phyloP scores from a whole-genome alignment of 2,888 invertebrate genomes.

The Quadriops clusia region DNA sequence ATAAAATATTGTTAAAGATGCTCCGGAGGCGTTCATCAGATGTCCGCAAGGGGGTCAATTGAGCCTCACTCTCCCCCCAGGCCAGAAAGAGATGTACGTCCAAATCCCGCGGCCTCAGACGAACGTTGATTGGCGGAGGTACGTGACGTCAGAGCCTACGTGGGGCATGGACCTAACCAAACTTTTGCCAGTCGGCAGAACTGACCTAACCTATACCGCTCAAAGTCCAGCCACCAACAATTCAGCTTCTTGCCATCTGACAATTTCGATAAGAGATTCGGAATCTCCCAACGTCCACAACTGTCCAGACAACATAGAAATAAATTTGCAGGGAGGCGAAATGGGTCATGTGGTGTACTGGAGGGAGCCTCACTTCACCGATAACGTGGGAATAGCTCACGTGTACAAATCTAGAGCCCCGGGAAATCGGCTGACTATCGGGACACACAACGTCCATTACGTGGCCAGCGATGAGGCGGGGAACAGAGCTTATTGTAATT shows the following conservation, averaged over 20 bases:
- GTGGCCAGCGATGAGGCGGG: constrained; percentile 52
- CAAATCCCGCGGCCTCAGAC: constrained; percentile 46
- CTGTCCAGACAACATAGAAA: constrained; percentile 52
- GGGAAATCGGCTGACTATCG: constrained; percentile 47
- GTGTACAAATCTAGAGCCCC: constrained; percentile 52
- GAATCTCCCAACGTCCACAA: constrained; percentile 43
- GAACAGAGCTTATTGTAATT: constrained; percentile 50
- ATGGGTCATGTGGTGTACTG: constrained; percentile 45
- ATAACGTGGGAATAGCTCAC: constrained; percentile 43
- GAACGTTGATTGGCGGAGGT: constrained; percentile 54
- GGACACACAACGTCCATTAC: constrained; percentile 50
- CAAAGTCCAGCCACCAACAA: constrained; percentile 43
- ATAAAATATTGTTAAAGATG: constrained; percentile 27
- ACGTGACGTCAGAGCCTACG: constrained; percentile 45
- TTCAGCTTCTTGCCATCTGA: constrained; percentile 46
- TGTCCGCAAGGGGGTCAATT: constrained; percentile 47
- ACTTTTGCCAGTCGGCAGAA: constrained; percentile 45
- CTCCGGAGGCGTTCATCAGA: constrained; percentile 45
- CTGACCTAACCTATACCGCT: constrained; percentile 48
- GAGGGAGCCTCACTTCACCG: constrained; percentile 52
- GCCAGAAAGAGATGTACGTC: constrained; percentile 38
- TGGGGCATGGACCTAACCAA: constrained; percentile 51
- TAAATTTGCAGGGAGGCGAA: constrained; percentile 43
- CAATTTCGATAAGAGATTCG: constrained; percentile 46
- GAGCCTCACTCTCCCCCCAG: constrained; percentile 42